Evolutionary conservation across 2,888 invertebrate species (phyloP), one percentile per base, ranked within the genome.

Genomic region (Plutella xylostella): DNA sequence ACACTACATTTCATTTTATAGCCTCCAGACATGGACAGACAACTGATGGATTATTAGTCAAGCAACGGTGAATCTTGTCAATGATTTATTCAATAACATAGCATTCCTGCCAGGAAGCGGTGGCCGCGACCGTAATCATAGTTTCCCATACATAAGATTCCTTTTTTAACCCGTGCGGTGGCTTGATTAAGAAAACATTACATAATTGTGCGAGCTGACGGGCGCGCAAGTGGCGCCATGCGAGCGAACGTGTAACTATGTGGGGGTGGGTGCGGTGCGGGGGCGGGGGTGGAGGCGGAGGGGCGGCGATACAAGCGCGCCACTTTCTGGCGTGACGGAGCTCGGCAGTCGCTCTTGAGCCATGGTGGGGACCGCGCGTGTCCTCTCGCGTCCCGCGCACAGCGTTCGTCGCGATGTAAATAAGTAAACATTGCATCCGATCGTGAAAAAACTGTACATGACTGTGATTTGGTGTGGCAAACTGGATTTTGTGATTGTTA

Each of bases 111-210:
- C 47, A 52, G 55, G 53, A 56, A 56, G 51, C 48, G 51, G 53
- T 54, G 49, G 50, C 51, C 48, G 46, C n/a, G n/a, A n/a, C n/a
- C 56, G 57, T 61, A 60, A 67, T 51, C 55, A 63, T 66, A 59
- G 61, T 62, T 58, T 57, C 58, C 57, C 48, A 56, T 55, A 55
- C 56, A 56, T 56, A 59, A 55, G 61, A 60, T 63, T 63, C 54
- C 60, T 64, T 70, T 72, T 73, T 72, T 65, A 69, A 68, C 57
- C 59, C 60, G 61, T 68, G 66, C 66, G 69, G 68, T 69, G 63
- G 69, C 68, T 74, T 71, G 72, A 79, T 78, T 77, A 79, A 76
- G 74, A 79, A 80, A 80, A 78, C 73, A 79, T 78, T 79, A 79
- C 71, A 78, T 82, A 80, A 80, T 78, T 79, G 73, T 77, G 68